Base-by-base conservation (phyloP, 2,888 invertebrate genomes). In the Argyresthia goedartella region DNA sequence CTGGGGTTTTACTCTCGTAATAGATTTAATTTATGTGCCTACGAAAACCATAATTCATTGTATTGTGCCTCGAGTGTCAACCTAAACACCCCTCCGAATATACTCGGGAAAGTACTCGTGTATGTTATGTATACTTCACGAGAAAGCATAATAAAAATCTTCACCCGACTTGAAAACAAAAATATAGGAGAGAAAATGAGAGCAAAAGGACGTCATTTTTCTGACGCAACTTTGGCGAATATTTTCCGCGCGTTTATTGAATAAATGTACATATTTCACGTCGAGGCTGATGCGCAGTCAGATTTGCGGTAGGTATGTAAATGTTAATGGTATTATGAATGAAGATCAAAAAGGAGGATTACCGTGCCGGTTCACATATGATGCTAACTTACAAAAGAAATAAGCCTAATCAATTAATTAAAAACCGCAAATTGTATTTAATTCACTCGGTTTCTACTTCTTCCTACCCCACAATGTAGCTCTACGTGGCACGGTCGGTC, bases 81-180 rank as follows among this genome's bases (percentile, higher is more conserved):
- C n/a, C 41, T 41, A 13, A 41, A 41, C 11, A 41, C 41, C 41
- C n/a, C 41, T 10, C 11, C 41, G n/a, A 13, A 25, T 25, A 25
- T 25, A 4, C 25, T 25, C 25, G 25, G 3, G 25, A 6, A 4
- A 25, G 25, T 25, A 25, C 25, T 25, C 25, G 25, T 25, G 25
- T 25, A 4, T 25, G 6, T 4, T 25, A 4, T 25, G 6, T 4
- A 25, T 25, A 6, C 6, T 25, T 25, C 25, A 6, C 25, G 25
- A 25, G 25, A 25, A 25, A 25, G 2, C 25, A 6, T 76, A 76
- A 77, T 76, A 74, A 76, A 74, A 75, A 75, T 76, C 76, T 77
- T 76, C 76, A 78, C 66, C 75, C 71, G 68, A 76, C 74, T 77
- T 76, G 76, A 80, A 78, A 79, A 80, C 75, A 76, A 76, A 78